These are phyloP conservation scores for Leptinotarsa undecemlineata DNA, from an alignment of 1,140 invertebrate species.

Conservation along the genomic window DNA sequence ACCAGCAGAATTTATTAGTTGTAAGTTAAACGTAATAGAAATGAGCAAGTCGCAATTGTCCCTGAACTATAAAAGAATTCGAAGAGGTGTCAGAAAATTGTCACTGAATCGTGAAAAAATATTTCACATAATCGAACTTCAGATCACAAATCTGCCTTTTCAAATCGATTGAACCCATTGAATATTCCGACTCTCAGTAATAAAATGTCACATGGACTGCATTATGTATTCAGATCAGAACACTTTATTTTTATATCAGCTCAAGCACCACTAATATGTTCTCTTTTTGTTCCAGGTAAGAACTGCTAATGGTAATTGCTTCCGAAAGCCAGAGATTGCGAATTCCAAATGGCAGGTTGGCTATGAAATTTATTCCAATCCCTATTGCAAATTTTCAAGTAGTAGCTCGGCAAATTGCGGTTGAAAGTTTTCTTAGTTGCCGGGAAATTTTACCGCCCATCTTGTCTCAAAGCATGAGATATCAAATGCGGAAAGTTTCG, in stretches of 20 bases:
- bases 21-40: no score
- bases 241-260: background rate
- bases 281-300: constrained; percentile 25
- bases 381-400: constrained; percentile 28
- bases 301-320: constrained; percentile 16
- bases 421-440: constrained; percentile 23
- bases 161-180: no score
- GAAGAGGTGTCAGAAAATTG: no score
- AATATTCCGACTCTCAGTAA: no score
- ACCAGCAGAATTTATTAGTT: no score
- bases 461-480: constrained; percentile 13
- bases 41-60: no score
- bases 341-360: constrained; percentile 18
- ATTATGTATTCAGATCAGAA: background rate
- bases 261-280: constrained; percentile 7
- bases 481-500: constrained; percentile 27
- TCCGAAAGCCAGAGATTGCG: constrained; percentile 14
- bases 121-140: no score
- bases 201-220: no score
- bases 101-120: no score
- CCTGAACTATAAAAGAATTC: no score
- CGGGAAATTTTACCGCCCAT: constrained; percentile 23
- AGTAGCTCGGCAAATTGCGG: constrained; percentile 29
- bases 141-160: no score
- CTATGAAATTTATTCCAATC: constrained; percentile 25